Evolutionary conservation across 2,797 vertebrate genomes (phyloP), one percentile per base, ranked within the genome.

Genomic region (Anguilla anguilla): DNA sequence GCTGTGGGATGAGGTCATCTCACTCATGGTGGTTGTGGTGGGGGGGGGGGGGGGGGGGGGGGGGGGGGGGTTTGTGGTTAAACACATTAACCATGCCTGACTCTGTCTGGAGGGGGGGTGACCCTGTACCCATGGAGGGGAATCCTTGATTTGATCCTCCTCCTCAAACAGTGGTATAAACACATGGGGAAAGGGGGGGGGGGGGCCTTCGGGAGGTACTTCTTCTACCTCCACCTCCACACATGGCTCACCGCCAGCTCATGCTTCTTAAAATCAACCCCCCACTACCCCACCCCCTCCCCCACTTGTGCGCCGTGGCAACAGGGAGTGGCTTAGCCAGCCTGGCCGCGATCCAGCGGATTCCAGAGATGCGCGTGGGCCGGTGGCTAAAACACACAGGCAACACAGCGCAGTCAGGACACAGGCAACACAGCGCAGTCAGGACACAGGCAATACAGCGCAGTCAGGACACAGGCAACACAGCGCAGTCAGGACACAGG

Each of bases 71-170:
- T 74, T n/a, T 85, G 82, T 84, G 82, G 86, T n/a, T 84, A 87
- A 87, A 83, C 28, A 19, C 61, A 83, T 87, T 84, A 84, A 39
- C n/a, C 49, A 72, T n/a, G 19, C 64, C 28, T 87, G 57, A 11
- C 81, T 28, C 43, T 53, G 81, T 83, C 39, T 53, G 49, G 5
- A 7, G 72, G 31, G 1, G 35, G 35, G 35, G 35, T 79, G 13
- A 79, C 35, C 35, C 74, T 6, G 74, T 43, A 35, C 43, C 74
- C 13, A 22, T 5, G 74, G 39, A 2, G 39, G 39, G 6, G n/a
- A 43, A 35, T 79, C 17, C 11, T 5, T 17, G 35, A 79, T 43
- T 79, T 43, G 17, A 79, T 79, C 51, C 9, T 57, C 6, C n/a
- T 57, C 4, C n/a, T 46, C 49, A 53, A 84, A 84, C 11, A 84